Evolutionary conservation across 2,888 invertebrate genomes (phyloP).

Genomic region (Philaethria dido): DNA sequence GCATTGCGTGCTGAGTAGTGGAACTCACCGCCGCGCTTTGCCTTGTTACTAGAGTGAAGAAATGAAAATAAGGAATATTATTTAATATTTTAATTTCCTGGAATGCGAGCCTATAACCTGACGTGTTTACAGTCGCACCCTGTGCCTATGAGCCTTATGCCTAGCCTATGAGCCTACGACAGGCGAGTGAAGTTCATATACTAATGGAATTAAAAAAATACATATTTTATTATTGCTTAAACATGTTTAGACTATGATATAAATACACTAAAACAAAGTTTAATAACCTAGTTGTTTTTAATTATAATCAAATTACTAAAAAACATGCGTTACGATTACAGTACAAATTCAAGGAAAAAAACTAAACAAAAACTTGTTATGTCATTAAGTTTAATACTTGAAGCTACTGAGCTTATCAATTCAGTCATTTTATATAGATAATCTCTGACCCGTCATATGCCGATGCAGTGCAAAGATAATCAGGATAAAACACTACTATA

Average conservation of each 20-base stretch:
- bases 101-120: too few species aligned
- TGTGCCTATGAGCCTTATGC: too few species aligned
- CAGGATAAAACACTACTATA: conserved; percentile 25
- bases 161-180: too few species aligned
- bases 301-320: background rate
- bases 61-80: too few species aligned
- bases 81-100: too few species aligned
- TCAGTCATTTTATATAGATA: conserved; percentile 25
- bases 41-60: too few species aligned
- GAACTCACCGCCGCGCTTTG: too few species aligned
- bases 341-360: background rate
- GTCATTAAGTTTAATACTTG: background rate
- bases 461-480: conserved; percentile 13
- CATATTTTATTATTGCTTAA: background rate
- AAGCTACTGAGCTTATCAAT: conserved; percentile 22
- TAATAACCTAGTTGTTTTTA: background rate
- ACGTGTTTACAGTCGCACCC: too few species aligned
- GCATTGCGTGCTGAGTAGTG: too few species aligned
- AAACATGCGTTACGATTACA: background rate
- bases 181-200: too few species aligned
- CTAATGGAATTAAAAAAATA: too few species aligned
- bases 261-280: background rate
- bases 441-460: conserved; percentile 28
- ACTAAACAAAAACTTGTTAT: background rate
- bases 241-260: background rate